Evolutionary conservation across 2,888 invertebrate genomes (phyloP).

Genomic region (Eupithecia subfuscata): DNA sequence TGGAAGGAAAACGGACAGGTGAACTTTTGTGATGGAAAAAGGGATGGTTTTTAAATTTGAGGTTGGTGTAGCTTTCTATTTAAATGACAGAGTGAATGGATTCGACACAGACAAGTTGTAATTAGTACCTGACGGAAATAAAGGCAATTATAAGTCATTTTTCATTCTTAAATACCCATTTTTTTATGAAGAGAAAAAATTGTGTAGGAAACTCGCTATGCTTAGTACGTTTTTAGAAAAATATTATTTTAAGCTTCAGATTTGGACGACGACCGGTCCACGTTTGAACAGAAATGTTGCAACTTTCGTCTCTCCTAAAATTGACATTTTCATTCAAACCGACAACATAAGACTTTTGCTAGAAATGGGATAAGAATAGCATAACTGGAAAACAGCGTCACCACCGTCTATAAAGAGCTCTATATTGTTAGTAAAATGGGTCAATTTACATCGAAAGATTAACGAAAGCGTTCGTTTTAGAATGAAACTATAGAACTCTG

Average conservation of each 20-base stretch:
- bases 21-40: neutral
- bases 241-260: neutral
- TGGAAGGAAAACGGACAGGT: slow-evolving; percentile 22
- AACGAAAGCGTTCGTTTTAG: neutral
- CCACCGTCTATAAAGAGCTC: neutral
- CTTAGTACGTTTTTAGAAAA: neutral
- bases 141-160: neutral
- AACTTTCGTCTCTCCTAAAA: neutral
- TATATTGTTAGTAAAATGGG: neutral
- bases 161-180: neutral
- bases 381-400: slow-evolving; percentile 3
- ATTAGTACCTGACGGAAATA: neutral
- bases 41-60: neutral
- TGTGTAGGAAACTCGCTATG: neutral
- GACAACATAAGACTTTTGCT: neutral
- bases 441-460: neutral
- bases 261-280: neutral
- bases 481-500: neutral
- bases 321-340: neutral
- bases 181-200: neutral
- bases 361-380: neutral
- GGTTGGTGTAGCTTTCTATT: slow-evolving; percentile 7
- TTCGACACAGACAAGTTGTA: neutral
- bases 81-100: neutral
- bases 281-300: neutral